Conservation (phyloP, 2,113 vertebrate genomes). For the Laterallus jamaicensis region DNA sequence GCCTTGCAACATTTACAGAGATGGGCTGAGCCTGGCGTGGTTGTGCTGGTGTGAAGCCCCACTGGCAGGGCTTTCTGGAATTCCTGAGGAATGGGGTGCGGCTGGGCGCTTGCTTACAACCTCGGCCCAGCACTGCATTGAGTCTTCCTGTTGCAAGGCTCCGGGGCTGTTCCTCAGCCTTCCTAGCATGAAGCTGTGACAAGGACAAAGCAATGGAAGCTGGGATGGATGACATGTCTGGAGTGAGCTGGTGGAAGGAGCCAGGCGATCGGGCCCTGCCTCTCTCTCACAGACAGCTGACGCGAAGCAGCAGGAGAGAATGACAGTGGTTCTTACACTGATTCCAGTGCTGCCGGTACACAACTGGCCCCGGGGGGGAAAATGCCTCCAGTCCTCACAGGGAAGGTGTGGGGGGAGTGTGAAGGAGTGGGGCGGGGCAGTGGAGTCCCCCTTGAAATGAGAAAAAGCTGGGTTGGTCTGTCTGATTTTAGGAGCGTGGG, state of each 20-base stretch:
- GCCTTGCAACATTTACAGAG: conserved; percentile 60
- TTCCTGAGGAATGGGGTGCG: conserved; percentile 47
- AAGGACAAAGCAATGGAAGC: neutral
- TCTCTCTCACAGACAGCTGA: conserved; percentile 25
- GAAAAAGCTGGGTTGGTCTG: neutral
- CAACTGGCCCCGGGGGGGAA: neutral
- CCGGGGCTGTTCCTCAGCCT: neutral
- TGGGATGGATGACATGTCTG: neutral
- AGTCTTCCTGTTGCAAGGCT: neutral
- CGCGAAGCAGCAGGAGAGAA: conserved; percentile 3
- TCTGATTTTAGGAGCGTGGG: neutral
- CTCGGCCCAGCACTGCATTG: neutral
- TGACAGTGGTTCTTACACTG: neutral
- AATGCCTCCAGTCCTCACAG: neutral
- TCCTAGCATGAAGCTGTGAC: neutral
- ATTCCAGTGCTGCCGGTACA: neutral
- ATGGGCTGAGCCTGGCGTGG: neutral
- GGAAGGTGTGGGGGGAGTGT: neutral
- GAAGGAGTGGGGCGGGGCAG: neutral
- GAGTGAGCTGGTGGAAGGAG: neutral
- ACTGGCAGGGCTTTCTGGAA: conserved; percentile 50
- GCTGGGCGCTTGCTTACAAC: neutral
- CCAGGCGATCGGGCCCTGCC: neutral
- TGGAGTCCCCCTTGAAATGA: neutral
- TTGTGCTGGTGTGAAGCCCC: conserved; percentile 43